Conservation (phyloP, 2,113 vertebrate species). For the Spilogale gracilis region DNA sequence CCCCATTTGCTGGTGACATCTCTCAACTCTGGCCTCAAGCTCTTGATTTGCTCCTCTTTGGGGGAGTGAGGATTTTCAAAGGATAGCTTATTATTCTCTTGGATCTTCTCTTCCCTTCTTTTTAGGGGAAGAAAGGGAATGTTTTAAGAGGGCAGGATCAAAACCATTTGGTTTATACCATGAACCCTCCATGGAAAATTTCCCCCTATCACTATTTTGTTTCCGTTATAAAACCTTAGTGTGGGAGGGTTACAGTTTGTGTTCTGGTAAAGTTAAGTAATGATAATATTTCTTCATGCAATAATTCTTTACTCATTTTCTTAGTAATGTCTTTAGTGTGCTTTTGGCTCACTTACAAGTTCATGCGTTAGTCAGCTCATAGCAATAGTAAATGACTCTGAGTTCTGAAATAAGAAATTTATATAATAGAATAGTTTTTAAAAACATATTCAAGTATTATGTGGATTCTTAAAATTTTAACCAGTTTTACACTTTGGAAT, state of each 20-base stretch:
- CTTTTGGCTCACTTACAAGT: not conserved
- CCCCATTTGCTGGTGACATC: not conserved
- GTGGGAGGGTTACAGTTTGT: not conserved
- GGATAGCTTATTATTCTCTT: not conserved
- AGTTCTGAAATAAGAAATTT: slow-evolving; percentile 26
- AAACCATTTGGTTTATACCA: not conserved
- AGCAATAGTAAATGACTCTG: not conserved
- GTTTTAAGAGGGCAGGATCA: not conserved
- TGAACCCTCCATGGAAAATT: not conserved
- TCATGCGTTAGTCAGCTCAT: not conserved
- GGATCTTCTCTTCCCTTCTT: slow-evolving; percentile 2
- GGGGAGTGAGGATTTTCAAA: not conserved
- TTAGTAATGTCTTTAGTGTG: not conserved
- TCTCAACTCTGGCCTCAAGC: not conserved
- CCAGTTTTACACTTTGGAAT: not conserved
- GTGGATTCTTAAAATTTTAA: slow-evolving; percentile 7
- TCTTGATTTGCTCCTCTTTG: not conserved
- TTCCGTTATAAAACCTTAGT: slow-evolving; percentile 11
- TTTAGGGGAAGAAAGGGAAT: slow-evolving; percentile 36
- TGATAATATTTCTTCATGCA: not conserved
- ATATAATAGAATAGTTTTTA: not conserved
- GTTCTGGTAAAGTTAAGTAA: not conserved
- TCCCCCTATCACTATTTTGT: not conserved
- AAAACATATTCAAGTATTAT: not conserved
- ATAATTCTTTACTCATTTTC: not conserved